Evolutionary conservation across 2,113 vertebrate species (phyloP).

Genomic region (Gobio gobio): DNA sequence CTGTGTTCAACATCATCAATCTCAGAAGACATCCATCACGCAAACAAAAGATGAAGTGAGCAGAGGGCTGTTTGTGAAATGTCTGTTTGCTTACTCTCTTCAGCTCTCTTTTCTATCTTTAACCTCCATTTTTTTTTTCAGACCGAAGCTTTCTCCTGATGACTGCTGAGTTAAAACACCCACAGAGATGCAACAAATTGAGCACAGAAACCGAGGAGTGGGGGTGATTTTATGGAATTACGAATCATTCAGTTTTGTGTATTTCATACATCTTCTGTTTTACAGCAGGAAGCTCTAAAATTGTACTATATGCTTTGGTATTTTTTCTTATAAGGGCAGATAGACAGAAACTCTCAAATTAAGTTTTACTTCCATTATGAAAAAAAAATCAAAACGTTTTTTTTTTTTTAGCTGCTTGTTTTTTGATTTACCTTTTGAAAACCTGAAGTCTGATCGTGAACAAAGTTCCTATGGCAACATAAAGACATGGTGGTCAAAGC

Average conservation of each 20-base stretch:
- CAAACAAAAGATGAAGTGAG: constrained; percentile 79
- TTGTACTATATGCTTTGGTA: background rate
- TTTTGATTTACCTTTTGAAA: background rate
- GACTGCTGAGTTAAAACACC: constrained; percentile 50
- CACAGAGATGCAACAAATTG: constrained; percentile 3
- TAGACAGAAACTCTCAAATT: background rate
- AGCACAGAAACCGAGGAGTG: background rate
- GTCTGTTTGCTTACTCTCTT: constrained; percentile 62
- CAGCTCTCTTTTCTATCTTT: constrained; percentile 46
- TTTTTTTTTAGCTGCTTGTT: background rate
- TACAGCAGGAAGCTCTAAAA: background rate
- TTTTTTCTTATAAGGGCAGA: background rate
- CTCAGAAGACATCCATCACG: constrained; percentile 77
- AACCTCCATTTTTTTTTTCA: constrained; percentile 24
- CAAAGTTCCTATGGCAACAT: constrained; percentile 37
- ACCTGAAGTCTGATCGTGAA: background rate
- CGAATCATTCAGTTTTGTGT: background rate
- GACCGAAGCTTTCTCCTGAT: constrained; percentile 31
- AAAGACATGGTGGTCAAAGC: constrained; percentile 37
- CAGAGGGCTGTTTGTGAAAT: constrained; percentile 63
- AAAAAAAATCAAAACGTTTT: too few species aligned
- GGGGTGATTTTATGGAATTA: constrained; percentile 17
- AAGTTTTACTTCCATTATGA: background rate
- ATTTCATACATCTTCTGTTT: background rate
- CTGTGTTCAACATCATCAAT: constrained; percentile 79